phyloP scores from a whole-genome alignment of 2,888 invertebrate genomes.

The Drosophila differens region DNA sequence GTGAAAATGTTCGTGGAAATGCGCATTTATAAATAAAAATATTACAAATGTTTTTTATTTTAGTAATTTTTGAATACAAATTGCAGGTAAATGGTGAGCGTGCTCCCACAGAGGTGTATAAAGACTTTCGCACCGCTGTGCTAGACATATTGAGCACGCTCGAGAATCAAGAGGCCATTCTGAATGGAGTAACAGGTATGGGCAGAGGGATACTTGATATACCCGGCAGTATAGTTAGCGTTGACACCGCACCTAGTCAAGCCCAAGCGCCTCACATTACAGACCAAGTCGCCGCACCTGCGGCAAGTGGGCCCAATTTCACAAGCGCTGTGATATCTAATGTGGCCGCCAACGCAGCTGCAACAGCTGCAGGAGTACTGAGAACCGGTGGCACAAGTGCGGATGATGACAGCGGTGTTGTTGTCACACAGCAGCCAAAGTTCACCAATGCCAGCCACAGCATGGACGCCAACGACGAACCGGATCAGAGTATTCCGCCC shows the following conservation, averaged over 20 bases:
- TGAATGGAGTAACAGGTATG: slow-evolving; percentile 88
- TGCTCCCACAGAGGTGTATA: slow-evolving; percentile 94
- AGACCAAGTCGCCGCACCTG: slow-evolving; percentile 45
- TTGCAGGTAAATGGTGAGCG: slow-evolving; percentile 93
- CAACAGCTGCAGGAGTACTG: slow-evolving; percentile 56
- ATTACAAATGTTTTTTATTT: not conserved
- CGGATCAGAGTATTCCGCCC: slow-evolving; percentile 78
- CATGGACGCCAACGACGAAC: slow-evolving; percentile 57
- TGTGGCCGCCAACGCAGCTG: slow-evolving; percentile 65
- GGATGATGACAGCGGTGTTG: slow-evolving; percentile 66
- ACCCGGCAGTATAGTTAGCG: slow-evolving; percentile 88
- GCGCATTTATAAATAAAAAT: not conserved
- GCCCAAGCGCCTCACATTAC: slow-evolving; percentile 80
- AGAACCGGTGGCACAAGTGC: slow-evolving; percentile 33
- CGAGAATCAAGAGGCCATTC: slow-evolving; percentile 88
- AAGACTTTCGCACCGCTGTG: slow-evolving; percentile 92
- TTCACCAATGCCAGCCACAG: slow-evolving; percentile 56
- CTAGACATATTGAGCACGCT: slow-evolving; percentile 90
- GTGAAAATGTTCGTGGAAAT: not conserved
- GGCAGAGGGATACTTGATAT: slow-evolving; percentile 87
- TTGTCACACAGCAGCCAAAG: slow-evolving; percentile 76
- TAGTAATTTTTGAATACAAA: not conserved
- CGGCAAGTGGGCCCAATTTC: slow-evolving; percentile 38
- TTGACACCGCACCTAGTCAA: slow-evolving; percentile 87
- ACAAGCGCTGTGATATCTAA: slow-evolving; percentile 49